Evolutionary conservation across 2,888 invertebrate species (phyloP).

Genomic region (Ischnus inquisitorius): DNA sequence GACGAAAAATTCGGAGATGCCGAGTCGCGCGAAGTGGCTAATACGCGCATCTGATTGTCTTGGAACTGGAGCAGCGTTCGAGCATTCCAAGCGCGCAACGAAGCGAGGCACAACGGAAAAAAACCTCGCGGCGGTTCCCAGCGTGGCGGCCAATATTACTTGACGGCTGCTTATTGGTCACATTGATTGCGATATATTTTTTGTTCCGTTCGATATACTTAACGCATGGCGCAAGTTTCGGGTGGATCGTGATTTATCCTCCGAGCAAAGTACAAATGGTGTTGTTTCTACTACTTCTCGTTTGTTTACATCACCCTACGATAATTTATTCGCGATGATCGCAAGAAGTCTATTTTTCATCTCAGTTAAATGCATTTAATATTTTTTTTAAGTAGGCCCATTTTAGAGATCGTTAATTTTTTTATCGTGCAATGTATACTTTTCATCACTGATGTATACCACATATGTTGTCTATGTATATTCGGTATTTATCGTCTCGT

Average conservation of each 20-base stretch:
- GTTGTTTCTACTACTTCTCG: not conserved
- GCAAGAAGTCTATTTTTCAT: not conserved
- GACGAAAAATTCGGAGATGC: conserved; percentile 10
- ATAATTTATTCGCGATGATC: not conserved
- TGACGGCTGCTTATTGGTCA: not conserved
- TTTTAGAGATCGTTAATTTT: not conserved
- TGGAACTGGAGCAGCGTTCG: conserved; percentile 2
- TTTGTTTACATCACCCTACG: not conserved
- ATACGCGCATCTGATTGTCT: conserved; percentile 52
- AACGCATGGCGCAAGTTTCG: not conserved
- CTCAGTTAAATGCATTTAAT: not conserved
- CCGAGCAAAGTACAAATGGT: not conserved
- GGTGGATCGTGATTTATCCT: not conserved
- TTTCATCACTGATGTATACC: not conserved
- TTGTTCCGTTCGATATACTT: not conserved
- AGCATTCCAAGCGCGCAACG: conserved; percentile 45
- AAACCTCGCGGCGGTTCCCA: not conserved
- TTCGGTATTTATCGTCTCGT: not conserved
- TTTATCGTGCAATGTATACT: not conserved
- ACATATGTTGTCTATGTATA: not conserved
- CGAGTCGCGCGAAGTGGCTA: conserved; percentile 35
- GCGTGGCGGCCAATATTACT: not conserved
- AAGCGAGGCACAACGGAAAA: not conserved
- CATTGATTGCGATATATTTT: not conserved
- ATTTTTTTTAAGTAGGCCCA: not conserved